Percentiles rank a stretch among this genome's conserved stretches.
Evolutionary conservation across 2,888 invertebrate species (phyloP).

Genomic region (Agonopterix subpropinquella): DNA sequence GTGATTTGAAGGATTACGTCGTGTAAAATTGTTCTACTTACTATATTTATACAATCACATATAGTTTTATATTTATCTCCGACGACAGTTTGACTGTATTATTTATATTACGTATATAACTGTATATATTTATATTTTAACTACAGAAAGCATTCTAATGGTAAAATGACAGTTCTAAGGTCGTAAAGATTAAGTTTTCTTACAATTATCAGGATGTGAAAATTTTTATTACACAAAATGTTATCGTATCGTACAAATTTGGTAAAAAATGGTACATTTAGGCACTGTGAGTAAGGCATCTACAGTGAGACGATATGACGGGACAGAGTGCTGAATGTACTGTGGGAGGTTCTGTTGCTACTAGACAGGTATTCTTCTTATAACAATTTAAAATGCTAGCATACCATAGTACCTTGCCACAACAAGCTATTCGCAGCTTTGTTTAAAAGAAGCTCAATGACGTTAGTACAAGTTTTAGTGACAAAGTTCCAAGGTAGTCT

Average conservation of each 20-base stretch:
- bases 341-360: neutral
- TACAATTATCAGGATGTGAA: slow-evolving; percentile 60
- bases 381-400: too few relatives aligned
- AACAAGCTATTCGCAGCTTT: too few relatives aligned
- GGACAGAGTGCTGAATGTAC: slow-evolving; percentile 12
- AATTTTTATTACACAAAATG: slow-evolving; percentile 47
- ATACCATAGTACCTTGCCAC: too few relatives aligned
- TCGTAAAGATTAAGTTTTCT: slow-evolving; percentile 43
- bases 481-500: too few relatives aligned
- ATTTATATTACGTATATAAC: neutral
- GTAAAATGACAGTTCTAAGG: slow-evolving; percentile 21
- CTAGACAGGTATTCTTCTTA: too few relatives aligned
- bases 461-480: too few relatives aligned
- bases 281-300: slow-evolving; percentile 92
- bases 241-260: slow-evolving; percentile 56
- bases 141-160: neutral
- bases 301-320: slow-evolving; percentile 82
- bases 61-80: slow-evolving; percentile 2
- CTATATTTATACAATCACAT: slow-evolving; percentile 12
- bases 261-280: slow-evolving; percentile 74
- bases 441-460: too few relatives aligned
- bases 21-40: too few relatives aligned
- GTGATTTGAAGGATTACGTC: slow-evolving; percentile 60
- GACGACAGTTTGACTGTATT: slow-evolving; percentile 32
- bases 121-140: too few relatives aligned